Evolutionary conservation across 2,888 invertebrate species (phyloP).

Genomic region (Metopia argyrocephala): DNA sequence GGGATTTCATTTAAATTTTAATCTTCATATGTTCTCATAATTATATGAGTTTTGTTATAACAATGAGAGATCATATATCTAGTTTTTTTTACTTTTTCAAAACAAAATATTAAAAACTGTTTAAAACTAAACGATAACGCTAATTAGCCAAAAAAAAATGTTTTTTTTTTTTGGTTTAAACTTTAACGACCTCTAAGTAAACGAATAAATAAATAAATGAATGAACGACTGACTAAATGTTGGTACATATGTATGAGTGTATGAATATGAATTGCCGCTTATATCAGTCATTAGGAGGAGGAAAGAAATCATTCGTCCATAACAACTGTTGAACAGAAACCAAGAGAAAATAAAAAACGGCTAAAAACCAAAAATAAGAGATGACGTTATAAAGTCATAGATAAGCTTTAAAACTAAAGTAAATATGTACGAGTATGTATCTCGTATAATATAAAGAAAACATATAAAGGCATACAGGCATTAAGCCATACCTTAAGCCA

Average conservation of each 20-base stretch:
- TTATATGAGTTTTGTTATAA: too few species aligned
- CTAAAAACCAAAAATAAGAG: constrained; percentile 13
- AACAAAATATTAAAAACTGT: constrained; percentile 41
- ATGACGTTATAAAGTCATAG: constrained; percentile 63
- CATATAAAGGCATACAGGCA: constrained; percentile 16
- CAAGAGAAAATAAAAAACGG: too few species aligned
- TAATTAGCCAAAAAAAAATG: constrained; percentile 62
- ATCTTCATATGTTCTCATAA: too few species aligned
- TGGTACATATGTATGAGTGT: background rate
- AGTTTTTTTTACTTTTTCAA: constrained; percentile 13
- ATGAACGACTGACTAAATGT: background rate
- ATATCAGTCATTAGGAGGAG: constrained; percentile 57
- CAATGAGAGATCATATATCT: constrained; percentile 3
- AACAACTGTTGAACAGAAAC: constrained; percentile 35
- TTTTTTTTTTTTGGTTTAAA: background rate
- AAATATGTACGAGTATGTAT: background rate
- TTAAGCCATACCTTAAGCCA: constrained; percentile 54
- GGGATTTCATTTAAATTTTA: too few species aligned
- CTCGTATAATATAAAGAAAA: background rate
- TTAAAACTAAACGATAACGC: constrained; percentile 63
- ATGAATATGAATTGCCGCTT: background rate
- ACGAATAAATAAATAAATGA: constrained; percentile 2
- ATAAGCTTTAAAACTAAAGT: constrained; percentile 43
- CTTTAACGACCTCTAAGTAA: background rate
- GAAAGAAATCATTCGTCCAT: constrained; percentile 62